These are phyloP conservation scores for Chelon labrosus DNA, from an alignment of 2,797 vertebrate species.

Conservation along the genomic window DNA sequence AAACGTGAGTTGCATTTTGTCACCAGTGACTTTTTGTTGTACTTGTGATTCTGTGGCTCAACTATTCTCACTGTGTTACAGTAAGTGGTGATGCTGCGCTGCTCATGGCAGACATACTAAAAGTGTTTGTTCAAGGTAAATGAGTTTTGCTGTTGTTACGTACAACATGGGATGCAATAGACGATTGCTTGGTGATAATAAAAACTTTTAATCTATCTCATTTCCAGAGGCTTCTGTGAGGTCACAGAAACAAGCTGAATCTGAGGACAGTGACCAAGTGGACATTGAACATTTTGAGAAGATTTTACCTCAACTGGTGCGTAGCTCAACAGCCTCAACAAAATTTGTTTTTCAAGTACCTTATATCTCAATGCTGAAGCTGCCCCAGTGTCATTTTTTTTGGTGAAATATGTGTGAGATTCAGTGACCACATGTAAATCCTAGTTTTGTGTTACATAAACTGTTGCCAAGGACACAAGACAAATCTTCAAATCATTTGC, in stretches of 20 bases:
- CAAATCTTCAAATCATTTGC: not conserved
- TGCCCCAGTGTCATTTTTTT: not conserved
- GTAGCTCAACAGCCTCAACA: slow-evolving; percentile 21
- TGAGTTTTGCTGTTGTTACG: not conserved
- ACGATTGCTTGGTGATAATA: not conserved
- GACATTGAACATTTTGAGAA: slow-evolving; percentile 88
- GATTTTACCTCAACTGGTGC: slow-evolving; percentile 85
- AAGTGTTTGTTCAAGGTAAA: slow-evolving; percentile 84
- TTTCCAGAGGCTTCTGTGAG: slow-evolving; percentile 82
- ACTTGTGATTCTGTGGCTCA: not conserved
- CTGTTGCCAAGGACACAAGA: not conserved
- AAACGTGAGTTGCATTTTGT: slow-evolving; percentile 74
- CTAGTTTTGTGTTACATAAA: not conserved
- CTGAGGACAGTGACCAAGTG: slow-evolving; percentile 80
- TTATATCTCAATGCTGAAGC: not conserved
- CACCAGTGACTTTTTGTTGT: not conserved
- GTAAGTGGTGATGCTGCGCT: slow-evolving; percentile 76
- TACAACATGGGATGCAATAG: not conserved
- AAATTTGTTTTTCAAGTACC: not conserved
- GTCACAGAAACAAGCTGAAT: slow-evolving; percentile 82
- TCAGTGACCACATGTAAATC: not conserved
- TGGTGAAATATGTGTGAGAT: not conserved
- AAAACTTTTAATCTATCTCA: not conserved
- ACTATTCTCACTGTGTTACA: slow-evolving; percentile 43
- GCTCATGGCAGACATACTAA: slow-evolving; percentile 84